These are phyloP conservation scores for Salticus scenicus DNA, from an alignment of 2,888 invertebrate genomes.

Conservation along the genomic window DNA sequence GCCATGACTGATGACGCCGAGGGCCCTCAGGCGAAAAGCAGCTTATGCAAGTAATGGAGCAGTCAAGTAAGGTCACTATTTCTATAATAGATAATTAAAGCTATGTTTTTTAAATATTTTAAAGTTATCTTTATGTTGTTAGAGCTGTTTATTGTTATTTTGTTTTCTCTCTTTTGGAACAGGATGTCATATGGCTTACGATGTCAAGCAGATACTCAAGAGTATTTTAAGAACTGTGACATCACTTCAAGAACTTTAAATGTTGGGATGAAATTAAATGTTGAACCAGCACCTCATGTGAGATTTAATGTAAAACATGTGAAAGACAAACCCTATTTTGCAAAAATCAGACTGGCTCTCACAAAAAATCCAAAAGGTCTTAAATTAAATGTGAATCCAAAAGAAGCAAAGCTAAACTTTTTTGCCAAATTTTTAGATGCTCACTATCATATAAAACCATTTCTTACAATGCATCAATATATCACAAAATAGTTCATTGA, in stretches of 20 bases:
- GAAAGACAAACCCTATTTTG: constrained; percentile 40
- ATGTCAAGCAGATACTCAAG: constrained; percentile 45
- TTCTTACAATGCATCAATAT: constrained; percentile 60
- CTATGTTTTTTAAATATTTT: too few species aligned
- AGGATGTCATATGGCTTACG: constrained; percentile 65
- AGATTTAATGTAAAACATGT: constrained; percentile 47
- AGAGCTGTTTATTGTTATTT: too few species aligned
- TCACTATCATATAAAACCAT: constrained; percentile 50
- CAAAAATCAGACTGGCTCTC: constrained; percentile 49
- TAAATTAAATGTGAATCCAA: constrained; percentile 39
- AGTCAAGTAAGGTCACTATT: too few species aligned
- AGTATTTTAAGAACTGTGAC: constrained; percentile 55
- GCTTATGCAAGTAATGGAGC: too few species aligned
- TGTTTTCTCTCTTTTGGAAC: background rate
- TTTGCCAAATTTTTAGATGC: constrained; percentile 46
- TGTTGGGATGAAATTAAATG: constrained; percentile 48
- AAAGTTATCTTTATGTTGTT: too few species aligned
- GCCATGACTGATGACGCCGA: too few species aligned
- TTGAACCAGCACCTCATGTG: constrained; percentile 36
- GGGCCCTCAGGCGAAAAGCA: too few species aligned
- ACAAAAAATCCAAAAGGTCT: constrained; percentile 49
- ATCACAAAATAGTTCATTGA: too few species aligned
- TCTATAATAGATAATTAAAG: too few species aligned
- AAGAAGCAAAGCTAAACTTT: constrained; percentile 56
- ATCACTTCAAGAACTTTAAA: constrained; percentile 59